phyloP scores from a whole-genome alignment of 2,113 vertebrate genomes.

The Fregetta grallaria region DNA sequence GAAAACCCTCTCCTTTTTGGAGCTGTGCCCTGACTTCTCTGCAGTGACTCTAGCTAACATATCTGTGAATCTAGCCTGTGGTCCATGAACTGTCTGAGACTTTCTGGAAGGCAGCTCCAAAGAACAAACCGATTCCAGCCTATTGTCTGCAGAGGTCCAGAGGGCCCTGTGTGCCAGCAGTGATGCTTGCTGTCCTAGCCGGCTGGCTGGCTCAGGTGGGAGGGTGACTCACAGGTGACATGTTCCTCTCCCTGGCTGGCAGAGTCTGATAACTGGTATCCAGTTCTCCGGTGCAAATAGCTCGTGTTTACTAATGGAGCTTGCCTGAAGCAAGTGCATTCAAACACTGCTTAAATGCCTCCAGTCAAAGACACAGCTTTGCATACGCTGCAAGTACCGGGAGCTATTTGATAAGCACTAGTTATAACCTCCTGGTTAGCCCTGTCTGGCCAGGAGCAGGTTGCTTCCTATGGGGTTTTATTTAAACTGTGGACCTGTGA shows the following conservation, averaged over 20 bases:
- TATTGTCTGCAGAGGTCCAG: neutral
- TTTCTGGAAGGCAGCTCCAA: neutral
- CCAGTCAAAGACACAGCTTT: accelerated
- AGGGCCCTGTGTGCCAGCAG: neutral
- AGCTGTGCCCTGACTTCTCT: neutral
- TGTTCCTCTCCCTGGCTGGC: neutral
- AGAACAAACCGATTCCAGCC: neutral
- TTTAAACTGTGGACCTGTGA: neutral
- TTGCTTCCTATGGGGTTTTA: neutral
- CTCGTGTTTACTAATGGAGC: neutral
- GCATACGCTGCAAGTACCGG: accelerated
- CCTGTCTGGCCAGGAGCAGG: neutral
- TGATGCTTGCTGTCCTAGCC: neutral
- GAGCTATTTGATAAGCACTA: neutral
- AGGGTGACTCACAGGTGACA: neutral
- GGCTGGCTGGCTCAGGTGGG: neutral
- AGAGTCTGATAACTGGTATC: neutral
- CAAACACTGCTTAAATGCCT: neutral
- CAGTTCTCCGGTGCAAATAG: neutral
- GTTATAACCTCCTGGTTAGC: neutral
- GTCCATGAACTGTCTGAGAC: neutral
- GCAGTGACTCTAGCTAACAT: accelerated
- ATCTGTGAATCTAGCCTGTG: neutral
- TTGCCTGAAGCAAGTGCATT: neutral
- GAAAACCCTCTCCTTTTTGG: neutral